phyloP scores from a whole-genome alignment of 1,140 invertebrate genomes.

The Probaryconus sp. region DNA sequence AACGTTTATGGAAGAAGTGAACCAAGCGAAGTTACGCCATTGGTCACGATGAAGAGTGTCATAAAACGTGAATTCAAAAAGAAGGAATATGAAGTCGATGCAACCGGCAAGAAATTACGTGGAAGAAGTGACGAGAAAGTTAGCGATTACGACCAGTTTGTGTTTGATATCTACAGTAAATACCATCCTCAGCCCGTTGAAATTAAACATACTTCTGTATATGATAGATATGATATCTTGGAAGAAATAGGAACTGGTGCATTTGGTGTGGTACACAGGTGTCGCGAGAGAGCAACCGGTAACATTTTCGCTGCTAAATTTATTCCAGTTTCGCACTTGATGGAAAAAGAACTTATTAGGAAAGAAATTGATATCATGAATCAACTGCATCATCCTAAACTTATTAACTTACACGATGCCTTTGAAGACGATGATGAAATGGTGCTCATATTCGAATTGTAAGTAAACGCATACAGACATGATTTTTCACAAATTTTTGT shows the following conservation, averaged over 20 bases:
- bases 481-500: constrained; percentile 28
- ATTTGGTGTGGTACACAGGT: constrained; percentile 99
- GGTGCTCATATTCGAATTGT: constrained; percentile 99
- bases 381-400: constrained; percentile 96
- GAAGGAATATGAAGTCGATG: constrained; percentile 91
- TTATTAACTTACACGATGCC: constrained; percentile 98
- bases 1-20: constrained; percentile 98
- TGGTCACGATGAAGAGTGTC: constrained; percentile 90
- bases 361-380: constrained; percentile 99
- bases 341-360: constrained; percentile 97
- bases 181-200: constrained; percentile 98
- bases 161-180: constrained; percentile 98
- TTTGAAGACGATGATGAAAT: constrained; percentile 99
- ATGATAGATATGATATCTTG: constrained; percentile 98
- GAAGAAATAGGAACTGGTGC: constrained; percentile 99
- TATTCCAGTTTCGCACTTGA: constrained; percentile 95
- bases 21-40: constrained; percentile 89
- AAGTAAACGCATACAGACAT: constrained; percentile 79
- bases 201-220: constrained; percentile 95
- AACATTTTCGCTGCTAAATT: constrained; percentile 99
- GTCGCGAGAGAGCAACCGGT: constrained; percentile 95
- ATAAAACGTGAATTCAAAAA: constrained; percentile 87
- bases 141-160: constrained; percentile 98
- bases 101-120: constrained; percentile 94
- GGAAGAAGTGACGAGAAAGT: constrained; percentile 93